Conservation (phyloP, 2,888 invertebrate genomes). For the Anodontia alba region DNA sequence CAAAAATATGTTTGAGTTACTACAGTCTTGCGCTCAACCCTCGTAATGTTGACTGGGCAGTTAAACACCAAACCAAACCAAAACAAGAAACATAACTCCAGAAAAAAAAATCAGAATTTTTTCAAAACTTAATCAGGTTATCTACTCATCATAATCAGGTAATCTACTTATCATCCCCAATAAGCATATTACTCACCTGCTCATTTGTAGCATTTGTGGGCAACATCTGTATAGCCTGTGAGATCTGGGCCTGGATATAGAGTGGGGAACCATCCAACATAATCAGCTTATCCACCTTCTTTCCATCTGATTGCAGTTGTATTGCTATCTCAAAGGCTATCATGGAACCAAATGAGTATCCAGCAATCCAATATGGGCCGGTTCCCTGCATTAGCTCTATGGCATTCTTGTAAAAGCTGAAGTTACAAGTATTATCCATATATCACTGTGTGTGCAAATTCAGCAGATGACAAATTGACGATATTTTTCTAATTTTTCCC, state of each 20-base stretch:
- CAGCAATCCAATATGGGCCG: slow-evolving; percentile 95
- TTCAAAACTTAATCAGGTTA: too few species aligned
- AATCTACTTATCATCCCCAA: too few species aligned
- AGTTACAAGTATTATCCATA: background rate
- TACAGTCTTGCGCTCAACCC: too few species aligned
- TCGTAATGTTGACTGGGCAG: too few species aligned
- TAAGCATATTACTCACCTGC: slow-evolving; percentile 39
- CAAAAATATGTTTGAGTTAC: too few species aligned
- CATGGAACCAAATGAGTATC: slow-evolving; percentile 97
- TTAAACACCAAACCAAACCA: too few species aligned
- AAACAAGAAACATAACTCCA: too few species aligned
- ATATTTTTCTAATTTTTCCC: too few species aligned
- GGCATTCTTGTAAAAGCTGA: slow-evolving; percentile 66
- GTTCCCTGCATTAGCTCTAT: slow-evolving; percentile 86
- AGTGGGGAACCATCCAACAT: slow-evolving; percentile 72
- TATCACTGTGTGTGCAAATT: too few species aligned
- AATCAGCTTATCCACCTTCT: slow-evolving; percentile 66
- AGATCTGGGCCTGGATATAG: slow-evolving; percentile 62
- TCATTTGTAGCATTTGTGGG: slow-evolving; percentile 33
- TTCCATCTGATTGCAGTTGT: slow-evolving; percentile 88
- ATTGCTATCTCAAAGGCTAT: slow-evolving; percentile 98
- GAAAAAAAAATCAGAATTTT: too few species aligned
- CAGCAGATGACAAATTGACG: too few species aligned
- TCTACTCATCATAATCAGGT: too few species aligned
- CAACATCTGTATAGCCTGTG: slow-evolving; percentile 37